Evolutionary conservation across 2,797 vertebrate genomes (phyloP).

Genomic region (Pangasius larnaudii): DNA sequence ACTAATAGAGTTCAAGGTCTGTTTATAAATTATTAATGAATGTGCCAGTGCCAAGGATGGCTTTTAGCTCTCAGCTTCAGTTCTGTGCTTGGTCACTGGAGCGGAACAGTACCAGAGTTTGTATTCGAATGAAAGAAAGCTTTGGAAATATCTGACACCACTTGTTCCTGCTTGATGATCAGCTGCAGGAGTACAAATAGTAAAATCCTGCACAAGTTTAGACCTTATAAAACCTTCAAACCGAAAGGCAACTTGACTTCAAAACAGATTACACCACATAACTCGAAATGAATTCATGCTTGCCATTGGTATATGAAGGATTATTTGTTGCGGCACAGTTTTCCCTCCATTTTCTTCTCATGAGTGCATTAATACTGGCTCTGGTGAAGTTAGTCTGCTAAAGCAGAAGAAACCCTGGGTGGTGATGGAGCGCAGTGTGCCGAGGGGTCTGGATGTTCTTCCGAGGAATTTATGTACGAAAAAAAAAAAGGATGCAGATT

Average conservation of each 20-base stretch:
- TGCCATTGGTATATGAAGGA: neutral
- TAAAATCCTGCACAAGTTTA: neutral
- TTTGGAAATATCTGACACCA: neutral
- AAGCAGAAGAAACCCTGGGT: conserved; percentile 21
- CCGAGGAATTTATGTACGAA: conserved; percentile 53
- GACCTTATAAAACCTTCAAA: neutral
- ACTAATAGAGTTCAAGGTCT: conserved; percentile 25
- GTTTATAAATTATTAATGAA: conserved; percentile 35
- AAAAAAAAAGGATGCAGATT: conserved; percentile 48
- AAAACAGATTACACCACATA: neutral
- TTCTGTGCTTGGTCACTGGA: neutral
- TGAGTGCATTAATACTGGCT: neutral
- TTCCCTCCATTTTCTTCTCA: neutral
- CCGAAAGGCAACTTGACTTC: neutral
- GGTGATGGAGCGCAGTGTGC: conserved; percentile 30
- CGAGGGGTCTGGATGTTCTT: conserved; percentile 50
- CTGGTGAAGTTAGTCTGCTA: conserved; percentile 29
- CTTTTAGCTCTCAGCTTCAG: neutral
- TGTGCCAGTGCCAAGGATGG: neutral
- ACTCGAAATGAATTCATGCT: neutral
- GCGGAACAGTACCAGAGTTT: neutral
- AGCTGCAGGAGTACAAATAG: neutral
- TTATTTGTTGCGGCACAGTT: neutral
- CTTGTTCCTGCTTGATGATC: neutral
- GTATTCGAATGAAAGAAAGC: neutral